Evolutionary conservation across 2,797 vertebrate genomes (phyloP).

Genomic region (Spinus pinus): DNA sequence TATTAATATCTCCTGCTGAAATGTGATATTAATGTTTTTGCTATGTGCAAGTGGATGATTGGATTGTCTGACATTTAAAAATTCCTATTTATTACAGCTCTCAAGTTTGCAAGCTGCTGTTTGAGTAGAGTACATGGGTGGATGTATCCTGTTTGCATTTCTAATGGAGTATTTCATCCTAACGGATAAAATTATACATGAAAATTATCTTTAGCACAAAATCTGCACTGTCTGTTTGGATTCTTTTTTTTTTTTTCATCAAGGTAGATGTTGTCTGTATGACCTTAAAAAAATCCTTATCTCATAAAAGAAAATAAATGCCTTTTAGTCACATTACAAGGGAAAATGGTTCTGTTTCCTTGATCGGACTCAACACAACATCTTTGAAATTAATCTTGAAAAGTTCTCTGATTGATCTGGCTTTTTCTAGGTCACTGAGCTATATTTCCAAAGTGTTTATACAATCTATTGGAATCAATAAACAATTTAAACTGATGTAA

Average conservation of each 20-base stretch:
- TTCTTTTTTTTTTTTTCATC: background rate
- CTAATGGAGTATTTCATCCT: slow-evolving; percentile 19
- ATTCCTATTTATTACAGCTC: slow-evolving; percentile 31
- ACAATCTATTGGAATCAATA: slow-evolving; percentile 92
- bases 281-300: slow-evolving; percentile 43
- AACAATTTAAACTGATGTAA: slow-evolving; percentile 90
- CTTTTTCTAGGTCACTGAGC: slow-evolving; percentile 73
- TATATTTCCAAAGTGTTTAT: slow-evolving; percentile 78
- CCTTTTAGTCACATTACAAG: slow-evolving; percentile 62
- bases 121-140: background rate
- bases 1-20: slow-evolving; percentile 29
- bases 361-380: slow-evolving; percentile 39
- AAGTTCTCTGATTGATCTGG: slow-evolving; percentile 66
- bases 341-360: slow-evolving; percentile 62
- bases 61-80: slow-evolving; percentile 59
- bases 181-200: background rate
- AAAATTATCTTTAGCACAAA: slow-evolving; percentile 13
- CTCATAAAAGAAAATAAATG: slow-evolving; percentile 58
- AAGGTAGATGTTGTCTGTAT: background rate
- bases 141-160: slow-evolving; percentile 26
- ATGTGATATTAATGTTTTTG: slow-evolving; percentile 34
- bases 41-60: slow-evolving; percentile 27
- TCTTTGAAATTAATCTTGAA: slow-evolving; percentile 76
- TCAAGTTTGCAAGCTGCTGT: slow-evolving; percentile 27
- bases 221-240: background rate